Base-by-base conservation (phyloP, 2,113 vertebrate genomes). In the Synodontis membranacea region DNA sequence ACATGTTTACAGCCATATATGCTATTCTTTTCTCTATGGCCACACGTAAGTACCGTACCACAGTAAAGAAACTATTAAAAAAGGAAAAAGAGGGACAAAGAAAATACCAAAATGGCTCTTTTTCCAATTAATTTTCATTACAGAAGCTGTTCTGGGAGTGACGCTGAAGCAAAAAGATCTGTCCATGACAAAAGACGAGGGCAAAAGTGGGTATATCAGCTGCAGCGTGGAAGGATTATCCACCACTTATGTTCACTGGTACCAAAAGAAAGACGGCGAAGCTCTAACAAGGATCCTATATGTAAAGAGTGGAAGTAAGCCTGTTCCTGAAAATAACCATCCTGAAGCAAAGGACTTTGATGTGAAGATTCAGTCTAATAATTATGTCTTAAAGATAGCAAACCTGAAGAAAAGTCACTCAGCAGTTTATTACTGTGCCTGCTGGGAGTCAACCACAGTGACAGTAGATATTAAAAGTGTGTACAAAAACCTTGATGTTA, bases 171-270 rank as follows among this genome's bases (percentile, higher is more conserved):
- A 82, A 62, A 46, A 62, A 7, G 56, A 62, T 62, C 23, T 44
- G 15, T 62, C 39, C 23, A 1, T 31, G 80, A 60, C 80, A 28
- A 82, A 58, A 62, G 44, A n/a, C 6, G 25, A n/a, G 14, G 5
- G 8, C 1, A 82, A 82, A 82, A 64, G 1, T 62, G 39, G 28
- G 25, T n/a, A 14, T 17, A 62, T 82, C 39, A 42, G 25, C 12
- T 82, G 84, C 60, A 68, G 31, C 6, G 76, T 86, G 48, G 34
- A 17, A 0, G 74, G 3, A 0, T 5, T 76, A 31, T 1, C 17
- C 31, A 64, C 11, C 21, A 15, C 15, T 15, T 80, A 89, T 82
- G 39, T 91, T 68, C 86, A 78, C 9, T 91, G 90, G 90, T 91
- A 91, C 75, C 90, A 91, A 80, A 60, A 88, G 74, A 91, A 66